These are phyloP conservation scores for Pogonocichla stellata DNA, from an alignment of 2,113 vertebrate genomes.

Conservation along the genomic window DNA sequence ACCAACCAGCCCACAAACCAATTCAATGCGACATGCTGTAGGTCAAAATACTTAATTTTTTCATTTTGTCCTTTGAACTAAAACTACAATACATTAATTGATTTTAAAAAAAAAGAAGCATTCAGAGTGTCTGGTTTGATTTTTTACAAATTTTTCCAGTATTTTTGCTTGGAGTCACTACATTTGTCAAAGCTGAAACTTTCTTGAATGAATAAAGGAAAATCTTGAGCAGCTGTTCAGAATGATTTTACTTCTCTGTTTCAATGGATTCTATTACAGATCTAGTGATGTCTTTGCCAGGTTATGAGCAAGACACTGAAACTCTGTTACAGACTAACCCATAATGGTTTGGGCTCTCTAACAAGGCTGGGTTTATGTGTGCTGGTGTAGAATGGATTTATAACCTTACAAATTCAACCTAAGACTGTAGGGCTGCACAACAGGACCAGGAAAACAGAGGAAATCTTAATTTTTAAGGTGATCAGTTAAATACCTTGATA, in stretches of 20 bases:
- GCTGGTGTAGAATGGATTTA: neutral
- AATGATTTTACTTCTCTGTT: neutral
- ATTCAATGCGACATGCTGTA: neutral
- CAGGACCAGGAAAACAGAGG: neutral
- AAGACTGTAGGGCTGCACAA: neutral
- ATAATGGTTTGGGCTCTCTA: accelerated
- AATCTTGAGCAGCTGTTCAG: neutral
- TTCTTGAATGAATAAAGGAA: constrained; percentile 4
- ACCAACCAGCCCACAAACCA: neutral
- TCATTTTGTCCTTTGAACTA: neutral
- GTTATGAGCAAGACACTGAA: neutral
- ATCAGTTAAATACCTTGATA: neutral
- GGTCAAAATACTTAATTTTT: neutral
- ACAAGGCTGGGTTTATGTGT: neutral
- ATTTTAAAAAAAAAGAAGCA: neutral
- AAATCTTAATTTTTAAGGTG: neutral
- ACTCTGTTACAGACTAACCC: neutral
- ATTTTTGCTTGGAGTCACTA: neutral
- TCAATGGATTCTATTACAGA: neutral
- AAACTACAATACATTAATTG: neutral
- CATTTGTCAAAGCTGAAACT: neutral
- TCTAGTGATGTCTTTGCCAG: neutral
- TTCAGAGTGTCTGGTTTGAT: neutral
- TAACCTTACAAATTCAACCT: neutral
- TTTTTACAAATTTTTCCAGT: neutral